Conservation (phyloP, 2,888 invertebrate genomes). For the Odiellus spinosus region DNA sequence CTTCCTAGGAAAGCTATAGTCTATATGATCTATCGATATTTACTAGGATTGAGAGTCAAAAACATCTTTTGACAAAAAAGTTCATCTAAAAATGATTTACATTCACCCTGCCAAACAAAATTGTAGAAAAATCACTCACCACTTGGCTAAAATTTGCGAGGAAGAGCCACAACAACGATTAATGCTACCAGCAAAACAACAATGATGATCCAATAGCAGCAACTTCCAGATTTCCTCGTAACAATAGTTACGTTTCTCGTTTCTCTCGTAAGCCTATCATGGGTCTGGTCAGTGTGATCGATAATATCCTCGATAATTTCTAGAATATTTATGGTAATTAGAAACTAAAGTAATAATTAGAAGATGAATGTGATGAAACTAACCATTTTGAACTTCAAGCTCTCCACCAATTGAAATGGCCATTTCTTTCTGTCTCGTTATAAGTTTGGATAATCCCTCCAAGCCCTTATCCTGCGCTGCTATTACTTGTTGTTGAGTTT, state of each 20-base stretch:
- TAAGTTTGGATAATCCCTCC: constrained; percentile 53
- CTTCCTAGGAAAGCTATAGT: too few species aligned
- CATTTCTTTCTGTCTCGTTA: constrained; percentile 56
- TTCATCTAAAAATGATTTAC: too few species aligned
- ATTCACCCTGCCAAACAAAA: too few species aligned
- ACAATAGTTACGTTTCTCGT: constrained; percentile 49
- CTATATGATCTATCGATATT: too few species aligned
- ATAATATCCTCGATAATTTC: constrained; percentile 59
- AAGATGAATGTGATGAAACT: constrained; percentile 13
- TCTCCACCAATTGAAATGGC: constrained; percentile 56
- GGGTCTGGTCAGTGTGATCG: constrained; percentile 52
- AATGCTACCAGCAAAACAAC: constrained; percentile 50
- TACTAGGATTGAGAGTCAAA: too few species aligned
- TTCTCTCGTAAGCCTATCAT: constrained; percentile 47
- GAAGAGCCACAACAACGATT: constrained; percentile 39
- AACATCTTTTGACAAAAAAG: too few species aligned
- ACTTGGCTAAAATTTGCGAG: constrained; percentile 13
- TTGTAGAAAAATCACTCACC: too few species aligned
- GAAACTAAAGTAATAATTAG: not conserved
- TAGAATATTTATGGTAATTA: constrained; percentile 24
- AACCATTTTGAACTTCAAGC: constrained; percentile 62
- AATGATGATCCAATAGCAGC: constrained; percentile 57
- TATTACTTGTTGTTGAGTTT: constrained; percentile 41
- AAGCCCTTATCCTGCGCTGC: constrained; percentile 59
- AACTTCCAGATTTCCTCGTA: constrained; percentile 50